Conservation (phyloP, 2,113 vertebrate genomes). For the Setophaga petechia region DNA sequence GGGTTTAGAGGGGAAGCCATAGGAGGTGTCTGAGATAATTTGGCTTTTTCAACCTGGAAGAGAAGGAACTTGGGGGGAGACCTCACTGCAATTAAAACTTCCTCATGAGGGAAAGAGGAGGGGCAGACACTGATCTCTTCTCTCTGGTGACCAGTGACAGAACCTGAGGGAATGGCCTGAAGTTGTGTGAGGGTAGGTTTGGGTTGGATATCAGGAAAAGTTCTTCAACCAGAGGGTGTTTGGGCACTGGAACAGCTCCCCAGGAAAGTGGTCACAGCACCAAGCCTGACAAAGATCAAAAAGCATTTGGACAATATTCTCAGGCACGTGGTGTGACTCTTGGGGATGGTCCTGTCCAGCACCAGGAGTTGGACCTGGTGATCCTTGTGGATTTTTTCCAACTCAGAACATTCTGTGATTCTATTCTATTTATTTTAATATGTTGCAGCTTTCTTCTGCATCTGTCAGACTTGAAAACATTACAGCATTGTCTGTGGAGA, state of each 20-base stretch:
- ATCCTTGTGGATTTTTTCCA: background rate
- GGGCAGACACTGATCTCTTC: background rate
- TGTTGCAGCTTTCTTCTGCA: background rate
- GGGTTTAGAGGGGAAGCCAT: background rate
- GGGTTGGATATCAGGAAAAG: background rate
- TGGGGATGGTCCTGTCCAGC: background rate
- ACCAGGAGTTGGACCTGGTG: background rate
- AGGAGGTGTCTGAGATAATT: background rate
- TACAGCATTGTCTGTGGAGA: background rate
- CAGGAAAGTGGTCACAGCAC: background rate
- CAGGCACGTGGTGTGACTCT: background rate
- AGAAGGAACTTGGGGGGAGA: background rate
- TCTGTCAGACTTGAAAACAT: background rate
- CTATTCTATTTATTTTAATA: background rate
- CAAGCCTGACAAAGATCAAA: background rate
- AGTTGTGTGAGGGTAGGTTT: background rate
- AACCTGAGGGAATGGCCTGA: background rate
- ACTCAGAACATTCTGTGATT: background rate
- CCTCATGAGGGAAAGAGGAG: background rate
- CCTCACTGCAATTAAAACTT: background rate
- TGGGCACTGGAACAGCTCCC: background rate
- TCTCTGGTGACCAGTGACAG: background rate
- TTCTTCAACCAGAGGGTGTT: background rate
- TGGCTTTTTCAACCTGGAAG: background rate
- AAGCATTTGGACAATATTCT: background rate